A percentile compares a stretch with the other conserved stretches of the same genome.
Evolutionary conservation across 2,797 vertebrate species (phyloP).

Genomic region (Podarcis lilfordi): DNA sequence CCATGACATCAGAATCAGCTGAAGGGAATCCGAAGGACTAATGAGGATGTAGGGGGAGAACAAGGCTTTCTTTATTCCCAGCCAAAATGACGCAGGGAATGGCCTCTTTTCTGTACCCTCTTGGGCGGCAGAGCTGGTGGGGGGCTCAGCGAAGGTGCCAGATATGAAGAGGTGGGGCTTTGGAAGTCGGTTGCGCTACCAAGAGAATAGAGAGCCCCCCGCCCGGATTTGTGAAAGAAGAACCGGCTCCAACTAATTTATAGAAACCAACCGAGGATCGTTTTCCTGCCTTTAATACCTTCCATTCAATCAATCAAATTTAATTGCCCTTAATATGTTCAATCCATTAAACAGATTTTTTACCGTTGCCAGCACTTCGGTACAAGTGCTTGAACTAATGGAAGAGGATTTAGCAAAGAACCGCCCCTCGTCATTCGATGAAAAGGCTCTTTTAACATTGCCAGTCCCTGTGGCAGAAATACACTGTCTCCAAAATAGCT

Average conservation of each 20-base stretch:
- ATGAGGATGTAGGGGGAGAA: background rate
- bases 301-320: background rate
- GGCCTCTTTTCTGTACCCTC: conserved; percentile 5
- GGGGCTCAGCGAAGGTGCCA: background rate
- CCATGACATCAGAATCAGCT: conserved; percentile 19
- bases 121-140: background rate
- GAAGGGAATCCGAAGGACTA: background rate
- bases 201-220: too few relatives aligned
- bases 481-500: background rate
- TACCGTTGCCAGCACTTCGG: background rate
- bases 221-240: background rate
- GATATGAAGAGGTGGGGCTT: background rate
- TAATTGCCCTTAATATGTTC: background rate
- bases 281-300: background rate
- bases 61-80: background rate
- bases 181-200: background rate
- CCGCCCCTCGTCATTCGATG: background rate
- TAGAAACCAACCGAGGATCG: background rate
- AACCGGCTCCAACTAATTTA: background rate
- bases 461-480: background rate
- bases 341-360: background rate
- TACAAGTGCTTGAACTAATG: background rate
- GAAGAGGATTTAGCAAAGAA: background rate
- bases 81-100: conserved; percentile 16
- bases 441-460: background rate